These are phyloP conservation scores for Drosophila busckii DNA, from an alignment of 1,140 invertebrate genomes.

Conservation along the genomic window DNA sequence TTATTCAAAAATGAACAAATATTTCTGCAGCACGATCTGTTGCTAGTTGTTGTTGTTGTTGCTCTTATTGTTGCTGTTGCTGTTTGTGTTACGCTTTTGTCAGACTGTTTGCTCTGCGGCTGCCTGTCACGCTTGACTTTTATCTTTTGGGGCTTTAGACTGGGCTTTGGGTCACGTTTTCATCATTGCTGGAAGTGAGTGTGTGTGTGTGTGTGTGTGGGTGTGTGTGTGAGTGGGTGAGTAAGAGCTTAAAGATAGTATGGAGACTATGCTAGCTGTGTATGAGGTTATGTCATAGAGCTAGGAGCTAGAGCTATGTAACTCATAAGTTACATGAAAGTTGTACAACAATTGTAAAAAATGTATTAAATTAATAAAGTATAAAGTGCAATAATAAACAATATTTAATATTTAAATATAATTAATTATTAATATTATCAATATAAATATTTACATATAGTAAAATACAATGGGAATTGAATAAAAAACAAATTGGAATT, in stretches of 20 bases:
- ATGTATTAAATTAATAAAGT: too few relatives aligned
- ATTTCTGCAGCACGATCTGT: constrained; percentile 49
- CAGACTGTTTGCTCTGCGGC: constrained; percentile 12
- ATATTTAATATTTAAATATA: too few relatives aligned
- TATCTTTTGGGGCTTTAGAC: constrained; percentile 24
- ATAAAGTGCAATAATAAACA: too few relatives aligned
- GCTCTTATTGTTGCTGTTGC: constrained; percentile 5
- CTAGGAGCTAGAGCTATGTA: too few relatives aligned
- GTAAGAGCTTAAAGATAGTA: constrained; percentile 7
- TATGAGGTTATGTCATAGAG: too few relatives aligned
- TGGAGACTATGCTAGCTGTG: background rate
- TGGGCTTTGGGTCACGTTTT: constrained; percentile 47
- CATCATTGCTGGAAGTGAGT: background rate
- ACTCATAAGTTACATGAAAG: too few relatives aligned
- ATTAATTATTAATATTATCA: too few relatives aligned
- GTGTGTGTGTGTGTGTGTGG: constrained; percentile 5
- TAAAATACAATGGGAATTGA: too few relatives aligned
- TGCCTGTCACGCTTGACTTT: constrained; percentile 46
- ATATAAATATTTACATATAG: too few relatives aligned
- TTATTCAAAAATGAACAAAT: too few relatives aligned
- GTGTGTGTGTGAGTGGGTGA: constrained; percentile 15
- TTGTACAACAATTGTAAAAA: too few relatives aligned
- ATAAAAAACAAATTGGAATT: too few relatives aligned
- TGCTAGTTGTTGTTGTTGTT: constrained; percentile 16
- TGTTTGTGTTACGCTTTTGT: constrained; percentile 11